Conservation (phyloP, 2,888 invertebrate species). For the Oeneis ivallda region DNA sequence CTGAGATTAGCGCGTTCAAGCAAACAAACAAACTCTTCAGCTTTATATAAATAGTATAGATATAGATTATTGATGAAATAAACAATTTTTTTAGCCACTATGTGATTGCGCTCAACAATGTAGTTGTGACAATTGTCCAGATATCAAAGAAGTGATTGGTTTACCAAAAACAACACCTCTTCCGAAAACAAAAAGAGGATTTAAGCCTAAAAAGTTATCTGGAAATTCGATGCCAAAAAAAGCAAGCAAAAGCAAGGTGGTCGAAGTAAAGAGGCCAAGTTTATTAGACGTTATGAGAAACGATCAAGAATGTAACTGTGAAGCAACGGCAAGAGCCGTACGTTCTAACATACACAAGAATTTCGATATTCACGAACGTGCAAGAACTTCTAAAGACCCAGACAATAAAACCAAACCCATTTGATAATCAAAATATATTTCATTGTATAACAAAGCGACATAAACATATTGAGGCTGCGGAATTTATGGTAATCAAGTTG, state of each 20-base stretch:
- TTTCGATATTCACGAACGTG: slow-evolving; percentile 37
- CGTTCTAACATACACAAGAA: slow-evolving; percentile 49
- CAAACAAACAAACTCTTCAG: no score
- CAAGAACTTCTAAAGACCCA: slow-evolving; percentile 13
- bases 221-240: slow-evolving; percentile 3
- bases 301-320: slow-evolving; percentile 50
- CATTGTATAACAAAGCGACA: slow-evolving; percentile 13
- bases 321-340: slow-evolving; percentile 51
- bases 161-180: not conserved
- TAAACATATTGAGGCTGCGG: slow-evolving; percentile 5
- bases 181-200: not conserved
- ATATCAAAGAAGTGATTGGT: slow-evolving; percentile 46
- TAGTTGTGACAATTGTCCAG: slow-evolving; percentile 50
- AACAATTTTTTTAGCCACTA: slow-evolving; percentile 50
- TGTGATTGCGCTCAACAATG: slow-evolving; percentile 51
- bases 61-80: not conserved
- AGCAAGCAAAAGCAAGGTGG: slow-evolving; percentile 2
- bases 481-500: not conserved
- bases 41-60: no score
- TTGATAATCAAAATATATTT: slow-evolving; percentile 15
- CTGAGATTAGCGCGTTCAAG: no score
- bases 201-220: slow-evolving; percentile 21
- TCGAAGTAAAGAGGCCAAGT: slow-evolving; percentile 32
- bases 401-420: slow-evolving; percentile 18
- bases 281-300: slow-evolving; percentile 46